Evolutionary conservation across 1,140 invertebrate genomes (phyloP), one percentile per base, ranked within the genome.

Genomic region (Branchinecta lindahli): DNA sequence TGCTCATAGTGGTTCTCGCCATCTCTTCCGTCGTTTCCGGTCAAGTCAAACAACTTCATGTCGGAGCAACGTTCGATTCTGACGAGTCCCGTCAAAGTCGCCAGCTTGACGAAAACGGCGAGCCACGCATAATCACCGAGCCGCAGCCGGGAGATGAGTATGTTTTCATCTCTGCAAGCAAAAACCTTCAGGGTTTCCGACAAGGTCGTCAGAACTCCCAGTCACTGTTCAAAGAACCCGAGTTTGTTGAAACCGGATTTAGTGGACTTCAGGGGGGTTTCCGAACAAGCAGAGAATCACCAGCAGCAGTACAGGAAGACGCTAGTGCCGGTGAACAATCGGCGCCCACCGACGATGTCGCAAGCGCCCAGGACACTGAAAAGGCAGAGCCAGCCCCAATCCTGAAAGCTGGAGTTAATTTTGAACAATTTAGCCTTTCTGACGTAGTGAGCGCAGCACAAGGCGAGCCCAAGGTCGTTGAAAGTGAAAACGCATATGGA

Each of bases 81-180:
- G 52, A 61, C 12, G 52, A 61, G 2, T 20, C 52, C 52, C 52
- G 52, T 4, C 52, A 61, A 61, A 61, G 52, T 12, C 52, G 52
- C 12, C 52, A 15, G 18, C 18, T 61, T 12, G 12, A 61, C 12
- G 68, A 18, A 12, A 21, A 45, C 21, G 68, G 67, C n/a, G 71
- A 72, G 44, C 71, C 69, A 15, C 20, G 66, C 7, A 69, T 72
- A 33, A 72, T 72, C n/a, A 70, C 71, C 18, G 71, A 46, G 45
- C 61, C 71, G 8, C 71, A 44, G 10, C 71, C 71, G 7, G 71
- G 71, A 20, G 68, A 72, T 20, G 71, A 72, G 47, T 69, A 66
- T 46, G 71, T 72, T n/a, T 47, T 69, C 65, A 66, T 72, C 33
- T 72, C 69, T 15, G 33, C 66, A 8, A 67, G 52, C 12, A 61